Evolutionary conservation across 2,113 vertebrate species (phyloP).

Genomic region (Anthoscopus minutus): DNA sequence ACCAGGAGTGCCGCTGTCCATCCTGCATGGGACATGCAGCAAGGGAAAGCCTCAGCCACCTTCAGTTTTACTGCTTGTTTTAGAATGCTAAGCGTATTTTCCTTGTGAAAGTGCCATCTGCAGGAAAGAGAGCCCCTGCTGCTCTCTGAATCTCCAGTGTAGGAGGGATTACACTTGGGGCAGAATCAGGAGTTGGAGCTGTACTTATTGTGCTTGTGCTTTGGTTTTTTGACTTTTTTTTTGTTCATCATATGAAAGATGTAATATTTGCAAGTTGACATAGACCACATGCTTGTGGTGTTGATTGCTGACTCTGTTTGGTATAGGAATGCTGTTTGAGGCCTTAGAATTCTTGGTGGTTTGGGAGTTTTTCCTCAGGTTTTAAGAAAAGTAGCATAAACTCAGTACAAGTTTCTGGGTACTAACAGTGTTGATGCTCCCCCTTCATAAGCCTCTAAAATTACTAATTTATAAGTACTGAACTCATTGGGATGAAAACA

Average conservation of each 20-base stretch:
- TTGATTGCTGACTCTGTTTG: background rate
- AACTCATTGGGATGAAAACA: background rate
- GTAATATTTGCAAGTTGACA: background rate
- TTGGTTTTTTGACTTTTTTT: fast-evolving
- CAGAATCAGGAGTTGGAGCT: background rate
- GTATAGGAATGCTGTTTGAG: background rate
- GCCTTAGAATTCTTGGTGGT: background rate
- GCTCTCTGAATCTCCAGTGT: background rate
- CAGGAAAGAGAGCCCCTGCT: background rate
- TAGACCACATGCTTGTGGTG: background rate
- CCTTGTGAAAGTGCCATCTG: background rate
- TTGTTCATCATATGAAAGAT: background rate
- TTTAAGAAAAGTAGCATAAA: background rate
- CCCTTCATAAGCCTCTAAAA: background rate
- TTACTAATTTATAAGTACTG: background rate
- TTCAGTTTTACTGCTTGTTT: background rate
- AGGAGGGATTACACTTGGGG: background rate
- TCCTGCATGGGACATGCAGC: background rate
- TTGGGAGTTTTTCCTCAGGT: background rate
- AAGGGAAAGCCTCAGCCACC: background rate
- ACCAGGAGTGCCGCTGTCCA: fast-evolving
- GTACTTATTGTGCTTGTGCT: fast-evolving
- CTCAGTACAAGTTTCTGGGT: background rate
- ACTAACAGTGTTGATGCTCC: background rate
- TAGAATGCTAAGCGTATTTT: background rate